Base-by-base conservation (phyloP, 2,797 vertebrate species). In the Menidia menidia region DNA sequence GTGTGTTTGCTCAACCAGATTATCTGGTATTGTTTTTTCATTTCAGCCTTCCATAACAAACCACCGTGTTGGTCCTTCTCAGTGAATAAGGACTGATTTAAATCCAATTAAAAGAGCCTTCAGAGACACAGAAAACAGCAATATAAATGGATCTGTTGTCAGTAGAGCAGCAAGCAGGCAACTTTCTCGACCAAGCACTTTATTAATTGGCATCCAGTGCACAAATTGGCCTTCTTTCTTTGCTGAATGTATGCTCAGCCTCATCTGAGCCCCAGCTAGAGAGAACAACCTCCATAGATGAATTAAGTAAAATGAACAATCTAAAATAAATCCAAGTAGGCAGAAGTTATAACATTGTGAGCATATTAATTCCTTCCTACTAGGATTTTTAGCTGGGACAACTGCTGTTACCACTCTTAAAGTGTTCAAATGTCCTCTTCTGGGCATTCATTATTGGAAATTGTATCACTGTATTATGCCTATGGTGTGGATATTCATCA, bases 121-220 rank as follows among this genome's bases (percentile, higher is more conserved):
- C 73, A 71, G 83, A 90, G 88, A 79, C 87, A 84, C 74, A 73
- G 87, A 85, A 92, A 93, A 90, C 87, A 80, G 87, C 77, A 52
- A 64, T 86, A 84, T 87, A 89, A 94, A 92, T 89, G 88, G 94
- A 91, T 88, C 77, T 88, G 88, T 87, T 90, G 93, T 93, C 92
- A 87, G 86, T 78, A 70, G 75, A 87, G 87, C 82, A 85, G 88
- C 78, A 50, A 83, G 81, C 83, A 86, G 80, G 83, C 77, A 84
- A 89, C 86, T 90, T 88, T 85, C 92, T 87, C 80, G 53, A 83
- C 69, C 71, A 85, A 93, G 73, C 85, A 53, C 86, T 85, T 87
- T 93, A 92, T 94, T 94, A 93, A 94, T 94, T 93, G 93, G 89
- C 87, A 91, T 89, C 90, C 83, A 83, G 84, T 77, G 75, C 81